Base-by-base conservation (phyloP, 2,797 vertebrate genomes). In the Hypotaenidia philippensis region DNA sequence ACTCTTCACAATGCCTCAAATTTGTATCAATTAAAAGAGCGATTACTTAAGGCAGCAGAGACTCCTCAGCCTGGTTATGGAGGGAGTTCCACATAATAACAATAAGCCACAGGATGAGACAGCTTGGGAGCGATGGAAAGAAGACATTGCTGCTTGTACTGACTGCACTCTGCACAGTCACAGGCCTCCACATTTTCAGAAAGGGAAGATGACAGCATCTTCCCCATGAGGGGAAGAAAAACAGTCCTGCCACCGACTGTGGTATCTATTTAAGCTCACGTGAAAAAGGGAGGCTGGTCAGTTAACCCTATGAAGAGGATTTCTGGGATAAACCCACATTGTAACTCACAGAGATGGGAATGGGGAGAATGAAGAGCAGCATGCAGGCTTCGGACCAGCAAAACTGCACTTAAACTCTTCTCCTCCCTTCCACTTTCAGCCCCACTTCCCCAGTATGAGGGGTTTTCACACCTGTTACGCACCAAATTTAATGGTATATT, bases 261-360 rank as follows among this genome's bases (percentile, higher is more conserved):
- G 38, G 14, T n/a, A n/a, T 55, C 47, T 63, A 26, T 53, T 88
- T 65, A 57, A 65, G 47, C 41, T 55, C 74, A 72, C 14, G 11
- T 0, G 38, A 27, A 53, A 91, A 60, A 31, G 60, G 6, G 16
- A 7, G 19, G 27, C 69, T 84, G 74, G 34, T 27, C 55, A 69
- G 32, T 59, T 59, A 78, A 87, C 4, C 23, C 59, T 70, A 38
- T 23, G n/a, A 75, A 75, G 55, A 81, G 78, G 6, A 69, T 32
- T 64, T 27, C 38, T 59, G 55, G 11, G 45, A 50, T 7, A 71
- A 72, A 60, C 17, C 27, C 80, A 11, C 32, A 31, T 11, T 3
- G 0, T 23, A 34, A 44, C 1, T 3, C 1, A 34, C 18, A 29
- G 52, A 59, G 34, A 44, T 0, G 3, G 57, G 61, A 78, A 45